phyloP scores from a whole-genome alignment of 2,888 invertebrate genomes.

The Tinea semifulvella region DNA sequence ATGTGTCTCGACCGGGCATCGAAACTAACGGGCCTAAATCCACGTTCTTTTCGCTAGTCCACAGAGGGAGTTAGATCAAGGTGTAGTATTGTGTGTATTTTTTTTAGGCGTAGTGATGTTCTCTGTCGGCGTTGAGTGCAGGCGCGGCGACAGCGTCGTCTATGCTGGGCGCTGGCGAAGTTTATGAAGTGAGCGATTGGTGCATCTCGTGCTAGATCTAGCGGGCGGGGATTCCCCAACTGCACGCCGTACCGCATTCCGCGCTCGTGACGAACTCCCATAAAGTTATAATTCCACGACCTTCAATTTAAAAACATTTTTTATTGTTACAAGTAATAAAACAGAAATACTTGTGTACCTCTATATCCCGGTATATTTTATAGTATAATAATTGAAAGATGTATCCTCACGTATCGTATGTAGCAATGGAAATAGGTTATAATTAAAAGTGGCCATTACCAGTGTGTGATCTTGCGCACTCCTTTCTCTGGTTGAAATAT shows the following conservation, averaged over 20 bases:
- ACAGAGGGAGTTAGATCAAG: too few species aligned
- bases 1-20: too few species aligned
- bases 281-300: too few species aligned
- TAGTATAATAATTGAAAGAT: not conserved
- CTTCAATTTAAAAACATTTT: too few species aligned
- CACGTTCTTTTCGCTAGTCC: too few species aligned
- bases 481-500: slow-evolving; percentile 10
- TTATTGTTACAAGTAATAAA: too few species aligned
- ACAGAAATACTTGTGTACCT: too few species aligned
- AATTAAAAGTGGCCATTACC: slow-evolving; percentile 7
- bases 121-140: slow-evolving; percentile 89
- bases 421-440: slow-evolving; percentile 2
- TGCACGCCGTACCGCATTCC: slow-evolving; percentile 99
- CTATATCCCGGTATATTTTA: too few species aligned
- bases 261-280: slow-evolving; percentile 95
- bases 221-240: slow-evolving; percentile 97
- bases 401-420: not conserved
- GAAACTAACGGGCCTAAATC: too few species aligned
- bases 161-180: slow-evolving; percentile 93
- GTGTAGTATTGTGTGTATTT: too few species aligned
- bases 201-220: slow-evolving; percentile 98
- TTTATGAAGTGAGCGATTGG: slow-evolving; percentile 99
- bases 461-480: slow-evolving; percentile 8
- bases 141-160: slow-evolving; percentile 89
- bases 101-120: slow-evolving; percentile 87